Conservation (phyloP, 2,888 invertebrate genomes). For the Lissonota sp. region DNA sequence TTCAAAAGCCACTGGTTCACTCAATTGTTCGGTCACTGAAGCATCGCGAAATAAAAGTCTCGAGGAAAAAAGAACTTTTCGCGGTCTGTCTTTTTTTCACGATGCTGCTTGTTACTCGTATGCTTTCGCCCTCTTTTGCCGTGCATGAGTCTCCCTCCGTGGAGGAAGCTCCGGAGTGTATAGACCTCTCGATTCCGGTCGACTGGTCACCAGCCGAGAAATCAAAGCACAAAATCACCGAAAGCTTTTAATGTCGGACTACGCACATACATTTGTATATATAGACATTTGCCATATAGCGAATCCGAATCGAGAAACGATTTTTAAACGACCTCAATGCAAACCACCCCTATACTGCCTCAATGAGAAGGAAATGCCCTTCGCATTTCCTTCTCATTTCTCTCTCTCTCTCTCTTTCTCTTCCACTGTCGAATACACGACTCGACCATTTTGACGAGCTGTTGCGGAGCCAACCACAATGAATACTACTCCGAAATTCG, state of each 20-base stretch:
- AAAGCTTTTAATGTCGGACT: conserved; percentile 71
- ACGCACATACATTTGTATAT: conserved; percentile 13
- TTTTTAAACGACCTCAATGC: conserved; percentile 48
- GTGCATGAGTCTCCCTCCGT: conserved; percentile 57
- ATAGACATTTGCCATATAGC: neutral
- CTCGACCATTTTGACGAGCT: conserved; percentile 35
- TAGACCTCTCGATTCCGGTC: conserved; percentile 46
- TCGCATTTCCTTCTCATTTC: neutral
- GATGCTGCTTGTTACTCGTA: neutral
- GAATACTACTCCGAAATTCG: conserved; percentile 37
- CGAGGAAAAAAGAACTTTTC: neutral
- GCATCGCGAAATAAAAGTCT: neutral
- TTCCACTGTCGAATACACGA: conserved; percentile 41
- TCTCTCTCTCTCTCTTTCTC: conserved; percentile 40
- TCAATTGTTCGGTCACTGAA: neutral
- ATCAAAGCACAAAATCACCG: conserved; percentile 73
- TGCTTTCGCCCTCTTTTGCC: conserved; percentile 23
- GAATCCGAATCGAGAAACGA: conserved; percentile 34
- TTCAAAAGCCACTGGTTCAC: neutral
- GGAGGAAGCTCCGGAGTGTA: conserved; percentile 54
- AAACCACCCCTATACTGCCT: conserved; percentile 26
- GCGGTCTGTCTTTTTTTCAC: neutral
- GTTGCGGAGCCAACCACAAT: conserved; percentile 45
- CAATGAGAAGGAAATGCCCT: neutral
- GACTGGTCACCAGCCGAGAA: conserved; percentile 57